Conservation (phyloP, 2,888 invertebrate genomes). For the Dryobota labecula region DNA sequence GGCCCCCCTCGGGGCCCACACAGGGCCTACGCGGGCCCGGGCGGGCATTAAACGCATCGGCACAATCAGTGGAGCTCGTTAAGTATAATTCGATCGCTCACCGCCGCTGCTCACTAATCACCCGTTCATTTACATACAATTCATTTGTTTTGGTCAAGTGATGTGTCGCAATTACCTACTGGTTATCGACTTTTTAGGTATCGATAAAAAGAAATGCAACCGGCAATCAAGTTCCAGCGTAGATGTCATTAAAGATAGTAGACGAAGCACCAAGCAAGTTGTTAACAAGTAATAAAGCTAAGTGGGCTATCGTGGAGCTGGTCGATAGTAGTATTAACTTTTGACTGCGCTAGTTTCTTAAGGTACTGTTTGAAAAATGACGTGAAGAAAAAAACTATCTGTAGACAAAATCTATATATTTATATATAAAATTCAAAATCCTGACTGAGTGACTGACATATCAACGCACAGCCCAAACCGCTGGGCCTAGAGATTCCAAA, state of each 20-base stretch:
- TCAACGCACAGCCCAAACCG: too few relatives aligned
- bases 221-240: neutral
- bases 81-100: conserved; percentile 79
- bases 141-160: conserved; percentile 74
- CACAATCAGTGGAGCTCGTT: conserved; percentile 78
- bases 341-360: neutral
- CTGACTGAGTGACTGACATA: too few relatives aligned
- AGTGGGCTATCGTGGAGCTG: neutral
- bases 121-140: conserved; percentile 80
- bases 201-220: neutral
- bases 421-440: too few relatives aligned
- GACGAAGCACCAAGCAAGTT: neutral
- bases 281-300: conserved; percentile 3
- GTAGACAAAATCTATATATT: too few relatives aligned
- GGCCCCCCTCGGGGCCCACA: neutral
- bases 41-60: conserved; percentile 59
- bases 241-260: neutral
- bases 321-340: neutral
- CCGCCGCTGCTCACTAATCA: conserved; percentile 73
- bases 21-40: neutral
- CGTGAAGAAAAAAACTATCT: neutral
- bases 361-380: neutral
- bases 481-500: too few relatives aligned
- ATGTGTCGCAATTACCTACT: conserved; percentile 32
- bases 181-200: neutral